These are phyloP conservation scores for Eulimnadia texana DNA, from an alignment of 1,140 invertebrate genomes.

Conservation along the genomic window DNA sequence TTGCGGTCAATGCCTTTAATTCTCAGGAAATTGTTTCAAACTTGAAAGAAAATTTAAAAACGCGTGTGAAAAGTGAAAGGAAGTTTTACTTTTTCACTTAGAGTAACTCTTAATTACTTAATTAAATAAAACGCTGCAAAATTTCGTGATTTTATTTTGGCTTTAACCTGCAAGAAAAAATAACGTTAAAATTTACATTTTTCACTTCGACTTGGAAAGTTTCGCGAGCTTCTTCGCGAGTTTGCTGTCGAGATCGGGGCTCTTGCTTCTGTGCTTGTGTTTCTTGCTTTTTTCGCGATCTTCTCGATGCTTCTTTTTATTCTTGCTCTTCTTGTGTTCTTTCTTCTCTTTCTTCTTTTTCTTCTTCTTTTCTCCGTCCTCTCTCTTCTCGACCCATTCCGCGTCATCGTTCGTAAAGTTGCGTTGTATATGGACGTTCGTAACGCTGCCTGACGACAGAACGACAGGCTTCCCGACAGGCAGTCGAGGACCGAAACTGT, in stretches of 20 bases:
- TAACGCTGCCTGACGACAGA: too few relatives aligned
- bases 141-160: background rate
- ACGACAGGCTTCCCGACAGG: background rate
- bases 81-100: too few relatives aligned
- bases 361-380: slow-evolving; percentile 1
- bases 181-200: background rate
- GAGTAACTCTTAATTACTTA: too few relatives aligned
- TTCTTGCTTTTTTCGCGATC: background rate
- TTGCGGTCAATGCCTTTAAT: too few relatives aligned
- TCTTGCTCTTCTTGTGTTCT: slow-evolving; percentile 9
- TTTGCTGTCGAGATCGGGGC: background rate
- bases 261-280: background rate
- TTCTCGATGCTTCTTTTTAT: background rate
- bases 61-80: too few relatives aligned
- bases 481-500: background rate
- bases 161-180: background rate
- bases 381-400: background rate
- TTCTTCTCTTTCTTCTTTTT: slow-evolving; percentile 8
- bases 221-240: background rate
- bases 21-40: too few relatives aligned
- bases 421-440: too few relatives aligned
- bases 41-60: too few relatives aligned
- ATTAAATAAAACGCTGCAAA: too few relatives aligned
- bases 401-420: background rate
- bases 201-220: background rate